A percentile compares a stretch with the other conserved stretches of the same genome.
These are phyloP conservation scores for Hololepta plana DNA, from an alignment of 2,888 invertebrate genomes.

Conservation along the genomic window DNA sequence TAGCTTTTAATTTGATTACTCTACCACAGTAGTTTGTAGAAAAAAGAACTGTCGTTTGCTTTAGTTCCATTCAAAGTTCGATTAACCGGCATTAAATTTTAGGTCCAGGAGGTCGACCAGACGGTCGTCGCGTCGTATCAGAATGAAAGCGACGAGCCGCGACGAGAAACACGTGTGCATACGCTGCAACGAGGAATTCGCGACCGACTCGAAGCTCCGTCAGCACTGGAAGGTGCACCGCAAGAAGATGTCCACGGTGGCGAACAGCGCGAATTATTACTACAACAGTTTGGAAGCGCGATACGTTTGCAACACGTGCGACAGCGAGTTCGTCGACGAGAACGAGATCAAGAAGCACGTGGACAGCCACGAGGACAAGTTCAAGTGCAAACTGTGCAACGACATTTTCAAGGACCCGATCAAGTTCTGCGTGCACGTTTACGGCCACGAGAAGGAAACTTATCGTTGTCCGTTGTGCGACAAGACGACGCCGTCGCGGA, in stretches of 20 bases:
- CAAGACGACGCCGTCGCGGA: constrained; percentile 15
- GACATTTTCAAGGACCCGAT: constrained; percentile 19
- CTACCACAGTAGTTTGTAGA: too few relatives aligned
- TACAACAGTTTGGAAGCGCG: constrained; percentile 13
- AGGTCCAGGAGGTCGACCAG: too few relatives aligned
- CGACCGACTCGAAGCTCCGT: constrained; percentile 30
- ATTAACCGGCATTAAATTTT: too few relatives aligned
- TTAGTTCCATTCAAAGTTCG: too few relatives aligned
- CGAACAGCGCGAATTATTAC: too few relatives aligned
- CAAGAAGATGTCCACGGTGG: constrained; percentile 25
- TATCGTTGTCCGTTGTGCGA: constrained; percentile 18
- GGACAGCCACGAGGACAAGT: constrained; percentile 12
- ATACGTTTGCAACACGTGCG: constrained; percentile 17
- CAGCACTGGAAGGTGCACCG: constrained; percentile 30
- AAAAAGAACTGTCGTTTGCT: too few relatives aligned
- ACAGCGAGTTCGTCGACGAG: constrained; percentile 15
- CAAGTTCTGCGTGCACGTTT: constrained; percentile 18
- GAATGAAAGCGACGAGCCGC: constrained; percentile 16
- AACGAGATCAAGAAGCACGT: constrained; percentile 17
- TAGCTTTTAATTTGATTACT: too few relatives aligned
- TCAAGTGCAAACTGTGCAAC: constrained; percentile 7
- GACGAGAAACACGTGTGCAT: constrained; percentile 32
- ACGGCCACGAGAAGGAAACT: constrained; percentile 15
- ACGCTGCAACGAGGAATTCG: constrained; percentile 30
- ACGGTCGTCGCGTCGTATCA: background rate